Base-by-base conservation (phyloP, 1,140 invertebrate genomes). In the Oreohelix idahoensis region DNA sequence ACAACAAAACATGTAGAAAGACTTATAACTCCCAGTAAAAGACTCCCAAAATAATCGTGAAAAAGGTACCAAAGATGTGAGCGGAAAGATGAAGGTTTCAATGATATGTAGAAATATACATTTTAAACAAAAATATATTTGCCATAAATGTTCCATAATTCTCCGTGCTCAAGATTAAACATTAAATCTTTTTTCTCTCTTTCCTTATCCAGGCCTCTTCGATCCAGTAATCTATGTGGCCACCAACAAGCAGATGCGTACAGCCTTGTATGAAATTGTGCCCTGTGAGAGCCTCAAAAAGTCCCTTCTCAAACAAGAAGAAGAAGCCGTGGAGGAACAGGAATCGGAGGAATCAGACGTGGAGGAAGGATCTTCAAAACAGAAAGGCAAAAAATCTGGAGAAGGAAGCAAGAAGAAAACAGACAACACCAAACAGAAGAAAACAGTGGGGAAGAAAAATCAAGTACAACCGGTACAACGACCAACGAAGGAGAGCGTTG, bases 171-270 rank as follows among this genome's bases (percentile, higher is more conserved):
- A n/a, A n/a, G n/a, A n/a, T n/a, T n/a, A n/a, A n/a, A n/a, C n/a
- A n/a, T n/a, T n/a, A n/a, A n/a, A n/a, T n/a, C n/a, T n/a, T n/a
- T n/a, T n/a, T n/a, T n/a, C n/a, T n/a, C n/a, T n/a, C n/a, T n/a
- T n/a, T n/a, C 38, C 78, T 79, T 11, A 10, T 84, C 80, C 13
- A 23, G 84, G 85, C 0, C 77, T 90, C 15, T 85, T 84, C 81
- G 84, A 90, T 74, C 89, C 89, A 20, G 73, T 90, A 11, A 87
- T 90, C 15, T 90, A 90, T 58, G 86, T 90, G 4, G 77, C 53
- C 35, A 87, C 85, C 38, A 90, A 90, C 79, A 87, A 86, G 53
- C 87, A 88, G 73, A 87, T 89, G 79, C 58, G 88, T 17, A 77
- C 20, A 70, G 87, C 84, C 0, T 84, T 89, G 29, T 87, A 83